Evolutionary conservation across 2,113 vertebrate genomes (phyloP), one percentile per base, ranked within the genome.

Genomic region (Stegostoma tigrinum): DNA sequence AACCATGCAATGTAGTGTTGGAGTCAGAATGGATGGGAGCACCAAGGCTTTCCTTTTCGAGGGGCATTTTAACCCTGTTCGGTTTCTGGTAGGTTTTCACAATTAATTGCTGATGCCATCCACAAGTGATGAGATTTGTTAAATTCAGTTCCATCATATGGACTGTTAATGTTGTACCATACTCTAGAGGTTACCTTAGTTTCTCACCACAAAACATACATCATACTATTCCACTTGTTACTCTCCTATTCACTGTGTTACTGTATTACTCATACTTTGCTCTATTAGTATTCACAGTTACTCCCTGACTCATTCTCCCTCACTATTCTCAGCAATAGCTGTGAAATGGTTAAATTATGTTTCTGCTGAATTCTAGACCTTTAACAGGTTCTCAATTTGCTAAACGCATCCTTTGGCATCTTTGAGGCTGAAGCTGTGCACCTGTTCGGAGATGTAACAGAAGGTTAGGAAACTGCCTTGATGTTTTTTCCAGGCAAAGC

Each of bases 381-480:
- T 64, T 91, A 30, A n/a, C 48, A 24, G 66, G 24, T 15, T 72
- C 38, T 72, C 66, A 68, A n/a, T 72, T 95, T 72, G 93, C 48
- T 70, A 27, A 70, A 72, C 42, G n/a, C 67, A 30, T 48, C 42
- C 7, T 45, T 55, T 27, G 67, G 42, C 10, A 10, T 55, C 10
- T 95, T 95, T 95, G 93, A 95, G 48, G 38, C 93, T 72, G 66
- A 45, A 94, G 23, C 23, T 24, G n/a, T 70, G 67, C 67, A 72
- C 93, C 93, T 72, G 68, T 70, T 38, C 24, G 64, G 93, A 72
- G 42, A 48, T 52, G 93, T 72, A 95, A 95, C 66, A 95, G 67
- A 21, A 70, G 67, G 93, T 55, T 89, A 72, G 23, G 67, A 70
- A 70, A 38, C 93, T 30, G 38, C 93, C 72, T 95, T 95, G 93